These are phyloP conservation scores for Pogonomyrmex californicus DNA, from an alignment of 1,140 invertebrate species.

Conservation along the genomic window DNA sequence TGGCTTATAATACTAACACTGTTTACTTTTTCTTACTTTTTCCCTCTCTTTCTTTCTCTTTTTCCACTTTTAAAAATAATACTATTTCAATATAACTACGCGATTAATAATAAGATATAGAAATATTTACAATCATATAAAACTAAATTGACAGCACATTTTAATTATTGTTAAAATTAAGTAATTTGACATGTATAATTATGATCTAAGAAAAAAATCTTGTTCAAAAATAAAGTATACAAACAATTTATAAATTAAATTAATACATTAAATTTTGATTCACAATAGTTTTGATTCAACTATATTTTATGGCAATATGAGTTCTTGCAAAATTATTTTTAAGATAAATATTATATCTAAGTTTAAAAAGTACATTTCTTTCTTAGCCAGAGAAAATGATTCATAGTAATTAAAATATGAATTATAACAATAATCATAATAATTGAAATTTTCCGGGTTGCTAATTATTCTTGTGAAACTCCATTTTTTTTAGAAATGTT, in stretches of 20 bases:
- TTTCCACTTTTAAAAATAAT: neutral
- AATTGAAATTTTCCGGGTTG: neutral
- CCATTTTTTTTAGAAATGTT: too few relatives aligned
- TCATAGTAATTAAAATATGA: neutral
- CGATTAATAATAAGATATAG: neutral
- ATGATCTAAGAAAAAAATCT: neutral
- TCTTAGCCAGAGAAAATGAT: neutral
- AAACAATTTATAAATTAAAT: neutral
- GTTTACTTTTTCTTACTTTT: constrained; percentile 11
- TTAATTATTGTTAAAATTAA: neutral
- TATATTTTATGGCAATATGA: neutral
- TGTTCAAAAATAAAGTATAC: neutral
- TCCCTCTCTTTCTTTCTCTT: neutral
- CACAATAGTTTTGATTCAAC: neutral
- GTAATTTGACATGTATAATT: neutral
- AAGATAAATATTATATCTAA: neutral
- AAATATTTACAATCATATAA: neutral
- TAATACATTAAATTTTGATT: neutral
- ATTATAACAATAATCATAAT: neutral
- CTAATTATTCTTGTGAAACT: neutral
- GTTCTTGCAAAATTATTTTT: neutral
- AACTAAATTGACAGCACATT: neutral
- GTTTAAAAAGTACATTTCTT: constrained; percentile 9
- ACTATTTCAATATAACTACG: neutral
- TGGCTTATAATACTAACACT: constrained; percentile 67